Evolutionary conservation across 2,797 vertebrate genomes (phyloP), one percentile per base, ranked within the genome.

Genomic region (Sphaeramia orbicularis): DNA sequence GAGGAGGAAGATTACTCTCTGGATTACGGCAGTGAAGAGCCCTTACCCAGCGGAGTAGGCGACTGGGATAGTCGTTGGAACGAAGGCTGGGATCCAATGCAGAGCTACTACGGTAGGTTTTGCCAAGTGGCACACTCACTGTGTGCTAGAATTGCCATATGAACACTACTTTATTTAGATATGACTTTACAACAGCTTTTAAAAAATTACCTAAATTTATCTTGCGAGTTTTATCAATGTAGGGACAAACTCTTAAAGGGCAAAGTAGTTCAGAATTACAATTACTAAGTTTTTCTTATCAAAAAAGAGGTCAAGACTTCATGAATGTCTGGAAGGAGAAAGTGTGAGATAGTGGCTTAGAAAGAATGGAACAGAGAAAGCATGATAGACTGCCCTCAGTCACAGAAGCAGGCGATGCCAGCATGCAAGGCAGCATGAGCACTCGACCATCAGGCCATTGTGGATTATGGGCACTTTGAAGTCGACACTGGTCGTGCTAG

Each of bases 21-120:
- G n/a, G 93, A 96, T 12, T 95, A 96, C 14, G 95, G 96, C 15
- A 95, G 95, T 0, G 95, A 96, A 43, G 95, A 95, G 38, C 91
- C 92, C 7, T 89, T 95, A 73, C 93, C 94, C 65, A 96, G 96
- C 7, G 95, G 96, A 51, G 92, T 95, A 47, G 90, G 91, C 2
- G 91, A 94, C 86, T 95, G 95, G 95, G 93, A 95, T 68, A 92
- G 90, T 45, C 93, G 2, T 18, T 95, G 94, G 94, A 94, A 94
- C n/a, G 91, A 95, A 83, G 94, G 94, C 80, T 96, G 94, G 96
- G 85, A 95, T 81, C 92, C 95, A 75, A 89, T 91, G 49, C 89
- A 95, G 83, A 93, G 94, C 67, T 93, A 93, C 78, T 94, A 95
- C 0, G 95, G 96, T 97, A 86, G 93, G 95, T 36, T 60, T 60